Conservation (phyloP, 2,113 vertebrate species). For the Pelodiscus sinensis region DNA sequence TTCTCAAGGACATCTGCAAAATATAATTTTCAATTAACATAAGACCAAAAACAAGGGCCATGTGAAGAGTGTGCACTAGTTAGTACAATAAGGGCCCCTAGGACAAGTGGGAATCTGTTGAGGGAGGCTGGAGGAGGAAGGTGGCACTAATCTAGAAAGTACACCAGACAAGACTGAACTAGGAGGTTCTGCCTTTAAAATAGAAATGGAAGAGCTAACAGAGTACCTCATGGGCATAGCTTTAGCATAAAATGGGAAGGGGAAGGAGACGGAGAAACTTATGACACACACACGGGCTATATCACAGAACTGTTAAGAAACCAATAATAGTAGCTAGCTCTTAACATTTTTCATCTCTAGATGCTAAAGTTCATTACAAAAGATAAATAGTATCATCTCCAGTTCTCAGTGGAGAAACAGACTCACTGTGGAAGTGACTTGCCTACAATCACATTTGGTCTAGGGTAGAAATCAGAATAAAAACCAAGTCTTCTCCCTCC, state of each 20-base stretch:
- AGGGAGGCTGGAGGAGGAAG: neutral
- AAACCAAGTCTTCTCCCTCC: neutral
- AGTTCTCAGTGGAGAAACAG: neutral
- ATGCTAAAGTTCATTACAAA: neutral
- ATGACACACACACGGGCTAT: neutral
- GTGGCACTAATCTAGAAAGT: neutral
- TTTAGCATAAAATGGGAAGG: neutral
- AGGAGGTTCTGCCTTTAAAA: neutral
- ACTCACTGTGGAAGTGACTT: neutral
- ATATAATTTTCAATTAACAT: fast-evolving
- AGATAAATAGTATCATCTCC: neutral
- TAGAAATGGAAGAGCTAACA: neutral
- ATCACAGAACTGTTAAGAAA: neutral
- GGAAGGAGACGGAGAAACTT: neutral
- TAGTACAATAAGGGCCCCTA: neutral
- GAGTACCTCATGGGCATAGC: neutral
- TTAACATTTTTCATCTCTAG: neutral
- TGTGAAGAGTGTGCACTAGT: neutral
- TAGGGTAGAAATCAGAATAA: neutral
- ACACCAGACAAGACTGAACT: neutral
- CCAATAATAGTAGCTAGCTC: neutral
- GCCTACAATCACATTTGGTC: neutral
- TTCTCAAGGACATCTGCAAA: slow-evolving; percentile 87
- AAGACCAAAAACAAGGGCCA: neutral
- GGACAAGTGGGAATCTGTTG: neutral